phyloP scores from a whole-genome alignment of 2,888 invertebrate species.

The Taphrorychus bicolor region DNA sequence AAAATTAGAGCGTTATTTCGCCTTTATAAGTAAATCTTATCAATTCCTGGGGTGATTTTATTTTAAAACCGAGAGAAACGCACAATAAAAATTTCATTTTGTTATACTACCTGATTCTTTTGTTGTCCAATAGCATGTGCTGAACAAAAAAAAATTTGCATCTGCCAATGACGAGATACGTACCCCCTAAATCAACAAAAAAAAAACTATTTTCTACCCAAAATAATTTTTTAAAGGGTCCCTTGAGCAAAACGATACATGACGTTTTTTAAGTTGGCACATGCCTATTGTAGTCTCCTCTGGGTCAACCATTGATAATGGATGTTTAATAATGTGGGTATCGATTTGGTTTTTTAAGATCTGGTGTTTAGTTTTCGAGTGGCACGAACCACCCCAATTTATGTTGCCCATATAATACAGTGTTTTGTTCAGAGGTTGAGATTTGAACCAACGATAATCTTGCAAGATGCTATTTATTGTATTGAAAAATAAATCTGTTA shows the following conservation, averaged over 20 bases:
- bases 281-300: constrained; percentile 26
- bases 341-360: constrained; percentile 44
- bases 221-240: constrained; percentile 17
- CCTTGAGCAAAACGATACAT: constrained; percentile 16
- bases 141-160: background rate
- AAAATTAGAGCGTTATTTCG: no score
- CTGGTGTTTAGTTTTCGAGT: constrained; percentile 46
- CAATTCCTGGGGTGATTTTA: no score
- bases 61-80: no score
- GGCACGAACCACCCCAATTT: constrained; percentile 43
- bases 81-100: no score
- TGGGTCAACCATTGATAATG: constrained; percentile 28
- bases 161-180: constrained; percentile 30
- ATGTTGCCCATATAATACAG: constrained; percentile 4
- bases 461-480: background rate
- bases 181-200: constrained; percentile 9
- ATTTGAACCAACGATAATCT: no score
- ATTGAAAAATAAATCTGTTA: background rate
- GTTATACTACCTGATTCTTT: no score
- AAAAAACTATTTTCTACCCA: constrained; percentile 36
- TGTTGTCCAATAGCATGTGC: background rate
- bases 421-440: no score
- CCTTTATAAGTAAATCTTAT: no score
- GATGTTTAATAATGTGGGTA: constrained; percentile 30
- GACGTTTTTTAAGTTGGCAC: constrained; percentile 30